Conservation (phyloP, 2,113 vertebrate species). For the Procavia capensis region DNA sequence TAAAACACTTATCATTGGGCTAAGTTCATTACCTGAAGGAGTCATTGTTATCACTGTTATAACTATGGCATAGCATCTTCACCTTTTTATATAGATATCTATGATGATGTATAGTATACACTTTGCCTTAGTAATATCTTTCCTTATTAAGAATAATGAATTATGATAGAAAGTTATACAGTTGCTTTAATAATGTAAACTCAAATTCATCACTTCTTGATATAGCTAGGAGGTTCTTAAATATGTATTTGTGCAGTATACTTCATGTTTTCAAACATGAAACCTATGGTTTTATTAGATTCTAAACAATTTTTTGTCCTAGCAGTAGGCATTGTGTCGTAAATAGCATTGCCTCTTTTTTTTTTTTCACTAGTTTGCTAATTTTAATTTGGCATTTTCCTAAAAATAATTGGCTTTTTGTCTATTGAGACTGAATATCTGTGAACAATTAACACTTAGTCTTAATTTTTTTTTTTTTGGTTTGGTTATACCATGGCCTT, state of each 20-base stretch:
- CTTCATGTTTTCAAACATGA: slow-evolving; percentile 18
- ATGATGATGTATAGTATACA: background rate
- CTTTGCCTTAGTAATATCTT: slow-evolving; percentile 43
- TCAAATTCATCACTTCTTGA: background rate
- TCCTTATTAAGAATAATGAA: slow-evolving; percentile 21
- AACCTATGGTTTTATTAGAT: background rate
- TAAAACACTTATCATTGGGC: background rate
- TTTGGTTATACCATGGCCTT: background rate
- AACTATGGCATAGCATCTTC: background rate
- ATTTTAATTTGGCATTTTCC: slow-evolving; percentile 15
- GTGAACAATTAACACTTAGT: background rate
- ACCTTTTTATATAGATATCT: background rate
- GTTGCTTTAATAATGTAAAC: background rate
- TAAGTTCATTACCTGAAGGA: background rate
- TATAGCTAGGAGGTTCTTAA: background rate
- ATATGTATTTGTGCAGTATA: background rate
- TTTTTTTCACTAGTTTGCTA: background rate
- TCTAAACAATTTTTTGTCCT: background rate
- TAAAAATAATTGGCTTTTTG: slow-evolving; percentile 38
- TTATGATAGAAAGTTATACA: slow-evolving; percentile 34
- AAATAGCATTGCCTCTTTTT: slow-evolving; percentile 5
- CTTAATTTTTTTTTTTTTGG: slow-evolving; percentile 4
- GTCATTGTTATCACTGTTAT: background rate
- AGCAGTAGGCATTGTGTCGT: background rate
- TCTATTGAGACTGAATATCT: background rate